Evolutionary conservation across 2,113 vertebrate genomes (phyloP).

Genomic region (Cinclus mexicanus): DNA sequence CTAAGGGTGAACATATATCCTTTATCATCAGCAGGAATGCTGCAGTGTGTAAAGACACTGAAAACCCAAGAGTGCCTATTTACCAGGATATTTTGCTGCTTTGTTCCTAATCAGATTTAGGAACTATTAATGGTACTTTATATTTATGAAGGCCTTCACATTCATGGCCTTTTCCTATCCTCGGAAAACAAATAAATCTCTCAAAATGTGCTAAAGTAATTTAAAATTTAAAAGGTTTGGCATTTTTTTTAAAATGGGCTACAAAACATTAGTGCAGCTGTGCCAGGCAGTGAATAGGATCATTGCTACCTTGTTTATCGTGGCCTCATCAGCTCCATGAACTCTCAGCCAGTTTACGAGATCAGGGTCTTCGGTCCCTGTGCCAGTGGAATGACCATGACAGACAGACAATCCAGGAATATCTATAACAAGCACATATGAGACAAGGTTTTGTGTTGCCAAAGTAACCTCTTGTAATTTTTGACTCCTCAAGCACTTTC

Average conservation of each 20-base stretch:
- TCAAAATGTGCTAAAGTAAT: background rate
- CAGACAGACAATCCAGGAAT: slow-evolving; percentile 66
- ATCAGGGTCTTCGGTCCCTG: slow-evolving; percentile 75
- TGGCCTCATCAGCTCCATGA: slow-evolving; percentile 87
- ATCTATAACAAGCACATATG: slow-evolving; percentile 70
- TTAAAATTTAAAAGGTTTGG: background rate
- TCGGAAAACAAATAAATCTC: background rate
- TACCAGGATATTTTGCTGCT: background rate
- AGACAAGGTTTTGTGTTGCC: background rate
- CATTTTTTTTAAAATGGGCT: background rate
- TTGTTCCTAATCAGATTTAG: background rate
- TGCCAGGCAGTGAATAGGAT: background rate
- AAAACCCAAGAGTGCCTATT: background rate
- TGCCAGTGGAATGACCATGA: slow-evolving; percentile 47
- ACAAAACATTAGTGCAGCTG: background rate
- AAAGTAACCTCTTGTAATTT: slow-evolving; percentile 4
- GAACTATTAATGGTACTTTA: background rate
- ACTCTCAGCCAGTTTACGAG: slow-evolving; percentile 85
- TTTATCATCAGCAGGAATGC: background rate
- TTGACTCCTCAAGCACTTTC: background rate
- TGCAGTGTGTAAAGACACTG: background rate
- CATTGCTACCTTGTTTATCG: slow-evolving; percentile 84
- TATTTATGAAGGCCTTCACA: background rate
- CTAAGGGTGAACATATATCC: background rate
- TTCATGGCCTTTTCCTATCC: background rate